These are phyloP conservation scores for Pelusios castaneus DNA, from an alignment of 2,113 vertebrate species.

Conservation along the genomic window DNA sequence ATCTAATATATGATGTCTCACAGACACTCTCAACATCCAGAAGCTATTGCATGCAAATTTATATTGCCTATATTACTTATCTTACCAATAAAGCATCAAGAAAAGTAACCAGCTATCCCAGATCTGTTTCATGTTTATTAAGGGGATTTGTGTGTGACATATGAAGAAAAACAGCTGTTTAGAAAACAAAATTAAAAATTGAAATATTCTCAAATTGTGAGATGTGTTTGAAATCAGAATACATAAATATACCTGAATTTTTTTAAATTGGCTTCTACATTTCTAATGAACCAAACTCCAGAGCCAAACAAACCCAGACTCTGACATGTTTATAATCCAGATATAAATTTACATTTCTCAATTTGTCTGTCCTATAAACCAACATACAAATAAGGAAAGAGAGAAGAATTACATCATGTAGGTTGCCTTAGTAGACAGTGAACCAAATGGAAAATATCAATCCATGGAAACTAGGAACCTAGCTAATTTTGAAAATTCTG, in stretches of 20 bases:
- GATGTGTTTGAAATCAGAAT: not conserved
- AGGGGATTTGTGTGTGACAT: not conserved
- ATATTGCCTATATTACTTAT: conserved; percentile 1
- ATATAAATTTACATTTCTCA: not conserved
- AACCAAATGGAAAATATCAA: not conserved
- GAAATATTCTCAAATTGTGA: not conserved
- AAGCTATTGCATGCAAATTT: not conserved
- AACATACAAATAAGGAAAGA: not conserved
- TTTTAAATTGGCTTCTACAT: not conserved
- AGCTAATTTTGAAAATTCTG: not conserved
- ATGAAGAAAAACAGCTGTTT: not conserved
- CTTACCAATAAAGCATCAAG: not conserved
- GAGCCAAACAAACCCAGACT: not conserved
- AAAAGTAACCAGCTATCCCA: not conserved
- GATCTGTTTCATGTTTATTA: not conserved
- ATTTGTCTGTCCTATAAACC: not conserved
- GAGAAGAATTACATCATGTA: not conserved
- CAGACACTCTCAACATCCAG: not conserved
- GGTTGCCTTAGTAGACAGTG: not conserved
- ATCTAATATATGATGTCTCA: not conserved
- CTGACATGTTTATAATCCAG: not conserved
- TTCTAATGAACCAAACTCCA: not conserved
- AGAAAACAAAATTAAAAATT: not conserved
- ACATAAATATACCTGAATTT: not conserved
- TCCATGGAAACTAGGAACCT: not conserved